A percentile compares a stretch with the other conserved stretches of the same genome.
Evolutionary conservation across 1,140 invertebrate genomes (phyloP).

Genomic region (Drosophila azteca): DNA sequence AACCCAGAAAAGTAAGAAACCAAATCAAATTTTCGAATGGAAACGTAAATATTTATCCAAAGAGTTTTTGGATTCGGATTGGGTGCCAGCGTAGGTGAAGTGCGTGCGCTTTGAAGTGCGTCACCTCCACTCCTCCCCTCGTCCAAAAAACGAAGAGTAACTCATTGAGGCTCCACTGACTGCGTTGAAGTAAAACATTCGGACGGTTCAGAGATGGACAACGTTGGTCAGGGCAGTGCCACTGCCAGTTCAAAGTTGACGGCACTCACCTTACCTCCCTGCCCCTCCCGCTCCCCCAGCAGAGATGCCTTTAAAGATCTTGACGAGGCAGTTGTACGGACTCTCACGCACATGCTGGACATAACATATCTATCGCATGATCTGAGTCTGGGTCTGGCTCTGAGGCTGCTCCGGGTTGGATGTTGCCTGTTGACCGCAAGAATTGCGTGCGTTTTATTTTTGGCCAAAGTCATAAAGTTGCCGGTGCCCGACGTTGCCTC

Average conservation of each 20-base stretch:
- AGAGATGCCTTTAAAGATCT: conserved; percentile 33
- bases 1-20: conserved; percentile 23
- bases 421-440: conserved; percentile 64
- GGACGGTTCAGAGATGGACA: conserved; percentile 14
- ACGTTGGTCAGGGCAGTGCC: conserved; percentile 16
- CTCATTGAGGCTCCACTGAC: not conserved
- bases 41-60: conserved; percentile 76
- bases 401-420: conserved; percentile 23
- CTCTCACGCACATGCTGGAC: conserved; percentile 65
- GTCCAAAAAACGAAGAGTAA: conserved; percentile 8
- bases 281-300: not conserved
- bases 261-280: conserved; percentile 7
- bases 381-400: conserved; percentile 36
- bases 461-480: conserved; percentile 76
- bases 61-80: conserved; percentile 43
- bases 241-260: conserved; percentile 67
- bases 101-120: conserved; percentile 75
- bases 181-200: conserved; percentile 10
- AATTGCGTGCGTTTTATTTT: conserved; percentile 76
- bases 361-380: conserved; percentile 63
- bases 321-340: conserved; percentile 17
- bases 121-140: conserved; percentile 13
- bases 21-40: conserved; percentile 78
- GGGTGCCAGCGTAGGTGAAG: conserved; percentile 60
- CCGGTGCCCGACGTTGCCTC: conserved; percentile 11